Conservation (phyloP, 2,797 vertebrate species). For the Pseudochirops cupreus region DNA sequence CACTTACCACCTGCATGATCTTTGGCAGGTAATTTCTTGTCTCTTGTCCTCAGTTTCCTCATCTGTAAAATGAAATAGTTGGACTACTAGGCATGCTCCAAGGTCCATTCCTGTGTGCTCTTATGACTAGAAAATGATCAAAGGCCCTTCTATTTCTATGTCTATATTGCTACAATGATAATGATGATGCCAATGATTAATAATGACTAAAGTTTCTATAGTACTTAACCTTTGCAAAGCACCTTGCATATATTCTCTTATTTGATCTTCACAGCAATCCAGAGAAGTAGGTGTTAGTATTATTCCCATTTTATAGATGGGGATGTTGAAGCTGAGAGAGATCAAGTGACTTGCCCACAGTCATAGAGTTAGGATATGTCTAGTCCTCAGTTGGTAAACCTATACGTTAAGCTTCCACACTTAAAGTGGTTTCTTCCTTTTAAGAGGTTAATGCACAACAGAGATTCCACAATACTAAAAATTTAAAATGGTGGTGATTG, state of each 20-base stretch:
- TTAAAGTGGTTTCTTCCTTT: background rate
- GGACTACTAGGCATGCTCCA: background rate
- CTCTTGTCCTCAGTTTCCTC: background rate
- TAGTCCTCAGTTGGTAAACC: background rate
- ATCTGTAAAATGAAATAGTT: background rate
- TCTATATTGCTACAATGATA: background rate
- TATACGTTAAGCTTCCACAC: background rate
- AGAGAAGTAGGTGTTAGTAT: background rate
- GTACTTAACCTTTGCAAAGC: background rate
- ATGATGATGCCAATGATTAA: background rate
- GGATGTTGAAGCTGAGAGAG: background rate
- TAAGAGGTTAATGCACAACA: background rate
- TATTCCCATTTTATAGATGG: background rate
- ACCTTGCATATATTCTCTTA: background rate
- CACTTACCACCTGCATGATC: no score
- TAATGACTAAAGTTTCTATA: background rate
- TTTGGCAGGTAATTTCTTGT: background rate
- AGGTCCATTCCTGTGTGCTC: background rate
- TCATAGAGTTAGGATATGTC: background rate
- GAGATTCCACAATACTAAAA: background rate
- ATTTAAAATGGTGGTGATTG: background rate
- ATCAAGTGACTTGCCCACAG: background rate
- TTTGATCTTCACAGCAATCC: background rate
- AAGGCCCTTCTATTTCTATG: background rate
- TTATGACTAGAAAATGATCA: background rate